These are phyloP conservation scores for Melopsittacus undulatus DNA, from an alignment of 2,797 vertebrate genomes.

Conservation along the genomic window DNA sequence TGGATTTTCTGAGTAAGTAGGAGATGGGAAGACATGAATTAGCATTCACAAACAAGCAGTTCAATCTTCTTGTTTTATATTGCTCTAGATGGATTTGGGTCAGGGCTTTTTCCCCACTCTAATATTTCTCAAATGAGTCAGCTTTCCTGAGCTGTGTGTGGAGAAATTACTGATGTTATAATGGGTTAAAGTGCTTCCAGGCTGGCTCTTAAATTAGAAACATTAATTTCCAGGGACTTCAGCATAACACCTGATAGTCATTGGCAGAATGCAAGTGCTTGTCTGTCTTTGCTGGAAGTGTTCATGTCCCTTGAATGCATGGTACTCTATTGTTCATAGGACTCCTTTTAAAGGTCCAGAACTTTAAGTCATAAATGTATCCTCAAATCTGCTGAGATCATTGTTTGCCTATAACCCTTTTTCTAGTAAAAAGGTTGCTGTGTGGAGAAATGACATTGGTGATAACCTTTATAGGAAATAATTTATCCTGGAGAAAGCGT, in stretches of 20 bases:
- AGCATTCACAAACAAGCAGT: neutral
- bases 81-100: neutral
- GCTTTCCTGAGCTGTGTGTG: neutral
- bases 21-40: neutral
- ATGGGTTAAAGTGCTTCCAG: neutral
- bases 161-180: neutral
- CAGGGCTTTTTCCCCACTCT: neutral
- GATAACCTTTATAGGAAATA: neutral
- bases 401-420: neutral
- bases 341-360: neutral
- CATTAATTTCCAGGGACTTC: neutral
- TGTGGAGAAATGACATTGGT: neutral
- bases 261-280: neutral
- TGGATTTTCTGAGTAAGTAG: neutral
- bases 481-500: neutral
- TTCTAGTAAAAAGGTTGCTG: neutral
- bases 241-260: neutral
- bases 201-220: neutral
- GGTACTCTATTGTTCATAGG: neutral
- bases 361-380: neutral
- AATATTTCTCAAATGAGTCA: neutral
- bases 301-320: neutral
- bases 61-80: neutral
- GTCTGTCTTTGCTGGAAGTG: neutral
- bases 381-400: neutral